phyloP scores from a whole-genome alignment of 2,797 vertebrate genomes.

The Pelodytes ibericus region DNA sequence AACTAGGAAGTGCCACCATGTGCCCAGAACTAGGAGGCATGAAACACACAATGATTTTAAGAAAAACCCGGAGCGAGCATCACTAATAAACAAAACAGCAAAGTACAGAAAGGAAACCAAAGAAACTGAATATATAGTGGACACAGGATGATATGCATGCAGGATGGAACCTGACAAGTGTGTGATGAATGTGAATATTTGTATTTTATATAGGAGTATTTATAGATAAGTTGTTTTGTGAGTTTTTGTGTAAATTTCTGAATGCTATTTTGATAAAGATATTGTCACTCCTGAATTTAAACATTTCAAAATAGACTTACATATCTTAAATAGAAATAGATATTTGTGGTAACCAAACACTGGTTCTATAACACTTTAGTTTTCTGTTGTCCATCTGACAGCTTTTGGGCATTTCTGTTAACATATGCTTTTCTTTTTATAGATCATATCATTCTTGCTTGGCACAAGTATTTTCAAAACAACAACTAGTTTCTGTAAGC shows the following conservation, averaged over 20 bases:
- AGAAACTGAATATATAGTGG: too few species aligned
- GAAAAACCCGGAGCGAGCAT: too few species aligned
- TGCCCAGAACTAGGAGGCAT: too few species aligned
- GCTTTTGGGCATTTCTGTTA: constrained; percentile 36
- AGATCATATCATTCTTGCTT: constrained; percentile 30
- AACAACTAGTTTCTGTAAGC: constrained; percentile 12
- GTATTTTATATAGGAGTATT: too few species aligned
- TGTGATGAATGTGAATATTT: too few species aligned
- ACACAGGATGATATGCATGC: too few species aligned
- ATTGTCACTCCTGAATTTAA: constrained; percentile 2
- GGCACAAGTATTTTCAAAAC: constrained; percentile 33
- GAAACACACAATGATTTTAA: too few species aligned
- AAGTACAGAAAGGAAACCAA: too few species aligned
- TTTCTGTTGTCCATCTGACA: constrained; percentile 45
- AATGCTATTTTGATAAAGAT: constrained; percentile 4
- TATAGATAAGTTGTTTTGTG: constrained; percentile 16
- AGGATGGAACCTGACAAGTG: too few species aligned
- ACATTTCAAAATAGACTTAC: not conserved
- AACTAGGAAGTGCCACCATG: too few species aligned
- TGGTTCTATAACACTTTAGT: constrained; percentile 17
- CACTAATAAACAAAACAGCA: too few species aligned
- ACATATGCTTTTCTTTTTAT: constrained; percentile 47
- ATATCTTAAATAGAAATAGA: constrained; percentile 16
- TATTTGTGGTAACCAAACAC: constrained; percentile 18
- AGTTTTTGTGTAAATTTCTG: not conserved